Conservation (phyloP, 2,888 invertebrate species). For the Dolichomitus sp. region DNA sequence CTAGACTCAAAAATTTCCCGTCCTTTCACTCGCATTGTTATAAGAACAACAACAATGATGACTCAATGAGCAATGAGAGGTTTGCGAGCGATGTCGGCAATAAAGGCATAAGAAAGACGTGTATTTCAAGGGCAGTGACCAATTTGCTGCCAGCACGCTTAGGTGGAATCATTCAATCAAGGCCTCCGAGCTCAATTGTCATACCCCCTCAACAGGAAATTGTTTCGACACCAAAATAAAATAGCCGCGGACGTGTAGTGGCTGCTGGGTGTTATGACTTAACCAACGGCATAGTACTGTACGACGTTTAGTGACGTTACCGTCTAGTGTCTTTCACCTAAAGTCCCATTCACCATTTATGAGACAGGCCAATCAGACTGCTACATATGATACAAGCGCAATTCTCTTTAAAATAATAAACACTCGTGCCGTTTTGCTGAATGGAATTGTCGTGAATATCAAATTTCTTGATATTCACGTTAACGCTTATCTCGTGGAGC, state of each 20-base stretch:
- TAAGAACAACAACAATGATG: conserved; percentile 37
- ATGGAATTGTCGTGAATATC: not conserved
- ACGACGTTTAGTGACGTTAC: conserved; percentile 7
- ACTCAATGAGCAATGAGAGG: conserved; percentile 53
- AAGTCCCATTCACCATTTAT: conserved; percentile 5
- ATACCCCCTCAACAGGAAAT: conserved; percentile 73
- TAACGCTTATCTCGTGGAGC: not conserved
- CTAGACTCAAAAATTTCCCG: not conserved
- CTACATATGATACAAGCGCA: not conserved
- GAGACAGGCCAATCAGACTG: not conserved
- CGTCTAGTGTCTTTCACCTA: conserved; percentile 31
- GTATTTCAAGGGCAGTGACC: conserved; percentile 74
- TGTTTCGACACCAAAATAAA: conserved; percentile 69
- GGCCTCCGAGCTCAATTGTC: conserved; percentile 72
- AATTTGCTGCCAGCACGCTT: conserved; percentile 70
- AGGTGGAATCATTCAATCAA: conserved; percentile 76
- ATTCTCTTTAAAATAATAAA: conserved; percentile 5
- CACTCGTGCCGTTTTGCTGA: not conserved
- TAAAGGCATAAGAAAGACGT: conserved; percentile 69
- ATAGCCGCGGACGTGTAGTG: conserved; percentile 38
- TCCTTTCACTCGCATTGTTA: conserved; percentile 4
- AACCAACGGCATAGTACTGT: not conserved
- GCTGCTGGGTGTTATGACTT: conserved; percentile 2
- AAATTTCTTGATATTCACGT: conserved; percentile 3
- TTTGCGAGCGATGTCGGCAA: conserved; percentile 51